Evolutionary conservation across 2,888 invertebrate species (phyloP).

Genomic region (Scrobipalpa costella): DNA sequence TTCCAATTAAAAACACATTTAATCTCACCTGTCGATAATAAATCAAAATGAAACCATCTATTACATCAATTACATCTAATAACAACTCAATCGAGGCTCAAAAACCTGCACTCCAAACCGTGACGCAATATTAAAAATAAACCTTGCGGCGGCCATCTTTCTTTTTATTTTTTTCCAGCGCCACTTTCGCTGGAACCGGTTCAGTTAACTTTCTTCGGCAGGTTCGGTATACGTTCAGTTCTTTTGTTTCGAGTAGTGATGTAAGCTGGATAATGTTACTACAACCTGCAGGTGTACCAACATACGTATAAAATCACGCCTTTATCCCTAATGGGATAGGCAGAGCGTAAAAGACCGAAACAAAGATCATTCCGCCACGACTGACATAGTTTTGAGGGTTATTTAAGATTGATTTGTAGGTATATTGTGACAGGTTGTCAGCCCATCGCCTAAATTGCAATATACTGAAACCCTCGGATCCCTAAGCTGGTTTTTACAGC

Average conservation of each 20-base stretch:
- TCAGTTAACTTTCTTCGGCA: constrained; percentile 12
- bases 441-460: no score
- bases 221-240: not conserved
- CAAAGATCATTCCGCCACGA: no score
- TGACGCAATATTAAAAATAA: constrained; percentile 8
- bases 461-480: no score
- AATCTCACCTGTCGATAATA: constrained; percentile 1
- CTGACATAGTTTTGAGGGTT: no score
- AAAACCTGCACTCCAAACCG: not conserved
- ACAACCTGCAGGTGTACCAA: no score
- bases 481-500: no score
- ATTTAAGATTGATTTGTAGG: no score
- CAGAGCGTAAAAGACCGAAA: no score
- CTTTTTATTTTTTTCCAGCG: constrained; percentile 15
- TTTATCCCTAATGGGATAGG: no score
- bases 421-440: no score
- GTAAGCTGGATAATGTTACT: not conserved
- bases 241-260: constrained; percentile 2
- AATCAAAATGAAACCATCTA: not conserved
- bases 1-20: not conserved
- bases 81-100: not conserved
- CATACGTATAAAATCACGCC: no score
- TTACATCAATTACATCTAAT: constrained; percentile 1
- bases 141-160: not conserved
- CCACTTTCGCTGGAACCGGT: constrained; percentile 20